Evolutionary conservation across 2,113 vertebrate genomes (phyloP).

Genomic region (Equus przewalskii): DNA sequence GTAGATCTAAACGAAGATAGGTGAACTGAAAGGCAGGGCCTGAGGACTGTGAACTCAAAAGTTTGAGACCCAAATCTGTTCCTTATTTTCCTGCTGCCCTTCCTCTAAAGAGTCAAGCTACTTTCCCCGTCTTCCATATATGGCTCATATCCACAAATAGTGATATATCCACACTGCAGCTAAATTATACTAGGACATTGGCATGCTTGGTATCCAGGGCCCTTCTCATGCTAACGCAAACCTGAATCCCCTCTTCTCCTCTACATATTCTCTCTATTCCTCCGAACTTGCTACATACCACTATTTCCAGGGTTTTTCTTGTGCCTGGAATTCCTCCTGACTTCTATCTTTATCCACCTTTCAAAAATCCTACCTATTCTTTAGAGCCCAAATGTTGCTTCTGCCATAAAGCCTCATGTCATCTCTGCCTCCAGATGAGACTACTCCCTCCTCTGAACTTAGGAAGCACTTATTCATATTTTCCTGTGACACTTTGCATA

Average conservation of each 20-base stretch:
- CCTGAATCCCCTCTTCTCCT: neutral
- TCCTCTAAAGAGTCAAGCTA: neutral
- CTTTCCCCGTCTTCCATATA: neutral
- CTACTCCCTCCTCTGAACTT: constrained; percentile 17
- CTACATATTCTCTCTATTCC: neutral
- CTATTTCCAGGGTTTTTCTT: neutral
- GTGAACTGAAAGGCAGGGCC: constrained; percentile 28
- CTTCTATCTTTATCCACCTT: neutral
- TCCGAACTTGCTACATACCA: neutral
- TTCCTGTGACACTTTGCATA: constrained; percentile 34
- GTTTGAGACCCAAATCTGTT: constrained; percentile 30
- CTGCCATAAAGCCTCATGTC: neutral
- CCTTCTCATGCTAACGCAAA: neutral
- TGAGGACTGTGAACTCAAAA: constrained; percentile 39
- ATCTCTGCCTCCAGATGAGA: neutral
- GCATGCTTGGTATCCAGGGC: neutral
- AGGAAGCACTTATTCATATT: neutral
- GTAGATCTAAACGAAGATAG: neutral
- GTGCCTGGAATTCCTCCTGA: constrained; percentile 19
- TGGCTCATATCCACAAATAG: neutral
- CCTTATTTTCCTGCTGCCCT: neutral
- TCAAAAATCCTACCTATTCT: constrained; percentile 17
- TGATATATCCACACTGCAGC: neutral
- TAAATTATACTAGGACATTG: neutral
- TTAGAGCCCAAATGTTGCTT: constrained; percentile 17